These are phyloP conservation scores for Lottia gigantea DNA, from an alignment of 2,888 invertebrate species.

Conservation along the genomic window DNA sequence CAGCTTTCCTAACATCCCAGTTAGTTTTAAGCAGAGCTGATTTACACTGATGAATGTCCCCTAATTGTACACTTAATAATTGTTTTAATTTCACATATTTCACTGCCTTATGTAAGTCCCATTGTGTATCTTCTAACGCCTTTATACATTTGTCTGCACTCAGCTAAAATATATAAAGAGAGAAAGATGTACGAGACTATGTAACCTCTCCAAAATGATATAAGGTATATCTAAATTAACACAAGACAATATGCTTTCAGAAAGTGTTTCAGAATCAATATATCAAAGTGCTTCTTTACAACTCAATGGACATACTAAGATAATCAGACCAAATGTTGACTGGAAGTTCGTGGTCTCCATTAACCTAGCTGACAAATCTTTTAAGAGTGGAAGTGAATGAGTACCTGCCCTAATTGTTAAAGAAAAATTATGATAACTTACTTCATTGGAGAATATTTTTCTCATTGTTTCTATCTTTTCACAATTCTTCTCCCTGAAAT, in stretches of 20 bases:
- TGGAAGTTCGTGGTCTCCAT: too few species aligned
- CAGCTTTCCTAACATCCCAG: constrained; percentile 79
- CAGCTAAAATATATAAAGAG: constrained; percentile 45
- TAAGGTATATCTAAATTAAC: too few species aligned
- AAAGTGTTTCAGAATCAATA: too few species aligned
- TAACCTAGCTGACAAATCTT: not conserved
- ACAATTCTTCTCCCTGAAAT: constrained; percentile 79
- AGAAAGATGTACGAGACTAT: too few species aligned
- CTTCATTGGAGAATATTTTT: constrained; percentile 77
- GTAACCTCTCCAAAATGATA: too few species aligned
- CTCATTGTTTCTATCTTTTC: constrained; percentile 74
- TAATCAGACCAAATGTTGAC: too few species aligned
- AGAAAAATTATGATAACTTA: constrained; percentile 40
- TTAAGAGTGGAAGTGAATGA: too few species aligned
- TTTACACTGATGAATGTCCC: constrained; percentile 64
- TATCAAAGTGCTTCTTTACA: too few species aligned
- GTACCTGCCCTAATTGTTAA: not conserved
- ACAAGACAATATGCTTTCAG: too few species aligned
- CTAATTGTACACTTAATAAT: constrained; percentile 63
- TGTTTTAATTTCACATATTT: constrained; percentile 80
- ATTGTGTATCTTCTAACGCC: constrained; percentile 84
- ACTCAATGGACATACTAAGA: too few species aligned
- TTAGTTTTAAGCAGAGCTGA: constrained; percentile 74
- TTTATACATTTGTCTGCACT: constrained; percentile 80
- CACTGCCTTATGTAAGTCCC: constrained; percentile 90